Evolutionary conservation across 2,113 vertebrate species (phyloP).

Genomic region (Coregonus clupeaformis): DNA sequence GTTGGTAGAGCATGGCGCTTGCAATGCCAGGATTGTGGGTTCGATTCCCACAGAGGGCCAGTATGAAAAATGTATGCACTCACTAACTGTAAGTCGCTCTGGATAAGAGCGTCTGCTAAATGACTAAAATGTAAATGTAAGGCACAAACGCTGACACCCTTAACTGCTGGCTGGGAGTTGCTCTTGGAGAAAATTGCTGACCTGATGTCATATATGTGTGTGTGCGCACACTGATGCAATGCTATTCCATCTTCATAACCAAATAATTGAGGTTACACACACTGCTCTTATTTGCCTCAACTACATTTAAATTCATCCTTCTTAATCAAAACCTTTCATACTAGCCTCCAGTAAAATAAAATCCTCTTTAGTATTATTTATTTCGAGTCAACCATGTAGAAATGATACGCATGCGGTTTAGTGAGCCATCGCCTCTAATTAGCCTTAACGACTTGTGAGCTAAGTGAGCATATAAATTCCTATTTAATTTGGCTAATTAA

Average conservation of each 20-base stretch:
- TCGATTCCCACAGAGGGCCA: too few relatives aligned
- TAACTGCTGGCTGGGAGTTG: conserved; percentile 47
- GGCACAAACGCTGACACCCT: conserved; percentile 50
- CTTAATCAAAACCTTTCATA: not conserved
- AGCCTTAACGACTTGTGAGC: conserved; percentile 42
- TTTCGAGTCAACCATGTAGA: conserved; percentile 46
- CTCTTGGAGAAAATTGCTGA: conserved; percentile 11
- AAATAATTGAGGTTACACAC: not conserved
- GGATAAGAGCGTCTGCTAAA: too few relatives aligned
- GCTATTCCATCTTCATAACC: too few relatives aligned
- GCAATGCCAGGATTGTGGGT: too few relatives aligned
- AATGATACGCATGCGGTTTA: conserved; percentile 54
- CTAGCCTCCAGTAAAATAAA: not conserved
- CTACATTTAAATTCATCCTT: not conserved
- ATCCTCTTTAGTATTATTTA: conserved; percentile 40
- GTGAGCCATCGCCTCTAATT: conserved; percentile 60
- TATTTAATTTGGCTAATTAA: conserved; percentile 66
- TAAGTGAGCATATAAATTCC: conserved; percentile 41
- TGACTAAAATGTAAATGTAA: too few relatives aligned
- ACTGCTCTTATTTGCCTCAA: not conserved
- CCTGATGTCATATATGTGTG: not conserved
- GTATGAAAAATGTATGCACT: too few relatives aligned
- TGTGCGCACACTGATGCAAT: too few relatives aligned
- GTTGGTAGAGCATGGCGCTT: too few relatives aligned
- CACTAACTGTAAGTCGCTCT: too few relatives aligned